These are phyloP conservation scores for Gallinago nigripennis DNA, from an alignment of 2,797 vertebrate genomes.

Conservation along the genomic window DNA sequence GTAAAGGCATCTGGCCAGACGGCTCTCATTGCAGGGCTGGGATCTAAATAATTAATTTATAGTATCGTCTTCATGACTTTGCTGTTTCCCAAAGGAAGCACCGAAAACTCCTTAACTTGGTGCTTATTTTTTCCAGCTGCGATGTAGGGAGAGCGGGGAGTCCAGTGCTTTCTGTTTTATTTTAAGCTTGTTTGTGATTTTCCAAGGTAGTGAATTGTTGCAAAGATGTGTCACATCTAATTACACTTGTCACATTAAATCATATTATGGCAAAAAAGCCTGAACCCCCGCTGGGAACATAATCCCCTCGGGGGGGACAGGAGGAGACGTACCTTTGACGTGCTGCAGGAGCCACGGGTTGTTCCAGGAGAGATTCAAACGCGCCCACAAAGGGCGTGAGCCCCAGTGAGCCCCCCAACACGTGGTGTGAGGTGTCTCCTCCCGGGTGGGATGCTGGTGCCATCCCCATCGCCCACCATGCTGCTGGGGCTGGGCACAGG, in stretches of 20 bases:
- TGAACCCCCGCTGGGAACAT: not conserved
- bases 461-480: fast-evolving
- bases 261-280: not conserved
- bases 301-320: not conserved
- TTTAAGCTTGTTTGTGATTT: not conserved
- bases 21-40: constrained; percentile 8
- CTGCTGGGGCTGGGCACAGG: fast-evolving
- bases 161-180: not conserved
- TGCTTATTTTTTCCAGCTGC: not conserved
- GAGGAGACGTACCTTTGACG: not conserved
- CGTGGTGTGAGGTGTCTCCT: not conserved
- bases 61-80: not conserved
- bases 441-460: not conserved
- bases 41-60: constrained; percentile 4
- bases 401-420: fast-evolving
- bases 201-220: not conserved
- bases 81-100: not conserved
- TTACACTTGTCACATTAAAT: constrained; percentile 37
- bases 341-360: not conserved
- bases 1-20: not conserved
- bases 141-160: fast-evolving
- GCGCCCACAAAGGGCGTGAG: fast-evolving
- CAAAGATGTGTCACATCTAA: constrained; percentile 10
- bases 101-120: not conserved
- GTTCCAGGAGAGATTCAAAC: not conserved